These are phyloP conservation scores for Nothocercus julius DNA, from an alignment of 2,113 vertebrate species.

Conservation along the genomic window DNA sequence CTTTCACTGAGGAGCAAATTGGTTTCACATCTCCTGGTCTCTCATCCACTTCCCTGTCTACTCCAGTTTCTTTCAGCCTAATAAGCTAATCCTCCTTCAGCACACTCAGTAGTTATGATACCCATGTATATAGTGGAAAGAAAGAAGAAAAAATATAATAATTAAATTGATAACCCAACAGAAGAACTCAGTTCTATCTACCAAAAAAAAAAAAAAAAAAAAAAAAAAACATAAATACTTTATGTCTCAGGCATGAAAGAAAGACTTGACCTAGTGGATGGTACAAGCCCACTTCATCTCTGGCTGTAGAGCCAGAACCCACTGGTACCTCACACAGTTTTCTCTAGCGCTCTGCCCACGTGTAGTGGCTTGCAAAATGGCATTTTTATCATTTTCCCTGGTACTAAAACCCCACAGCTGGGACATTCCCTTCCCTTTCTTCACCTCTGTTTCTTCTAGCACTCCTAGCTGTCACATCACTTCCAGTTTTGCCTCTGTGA, in stretches of 20 bases:
- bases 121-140: not conserved
- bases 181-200: not conserved
- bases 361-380: not conserved
- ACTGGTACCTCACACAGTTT: not conserved
- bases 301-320: not conserved
- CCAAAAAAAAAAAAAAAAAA: too few species aligned
- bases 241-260: not conserved
- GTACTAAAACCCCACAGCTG: conserved; percentile 19
- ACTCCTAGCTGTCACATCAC: conserved; percentile 40
- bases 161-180: not conserved
- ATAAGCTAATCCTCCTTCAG: not conserved
- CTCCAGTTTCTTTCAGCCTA: not conserved
- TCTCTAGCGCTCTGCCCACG: not conserved
- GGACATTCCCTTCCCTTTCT: conserved; percentile 36
- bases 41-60: not conserved
- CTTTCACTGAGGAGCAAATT: not conserved
- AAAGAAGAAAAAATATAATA: not conserved
- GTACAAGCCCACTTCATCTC: not conserved
- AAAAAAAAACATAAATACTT: not conserved
- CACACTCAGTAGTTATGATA: not conserved
- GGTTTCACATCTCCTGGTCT: not conserved
- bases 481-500: not conserved
- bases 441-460: conserved; percentile 27
- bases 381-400: not conserved
- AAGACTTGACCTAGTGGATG: not conserved